These are phyloP conservation scores for Melangyna quadrimaculata DNA, from an alignment of 2,888 invertebrate species.

Conservation along the genomic window DNA sequence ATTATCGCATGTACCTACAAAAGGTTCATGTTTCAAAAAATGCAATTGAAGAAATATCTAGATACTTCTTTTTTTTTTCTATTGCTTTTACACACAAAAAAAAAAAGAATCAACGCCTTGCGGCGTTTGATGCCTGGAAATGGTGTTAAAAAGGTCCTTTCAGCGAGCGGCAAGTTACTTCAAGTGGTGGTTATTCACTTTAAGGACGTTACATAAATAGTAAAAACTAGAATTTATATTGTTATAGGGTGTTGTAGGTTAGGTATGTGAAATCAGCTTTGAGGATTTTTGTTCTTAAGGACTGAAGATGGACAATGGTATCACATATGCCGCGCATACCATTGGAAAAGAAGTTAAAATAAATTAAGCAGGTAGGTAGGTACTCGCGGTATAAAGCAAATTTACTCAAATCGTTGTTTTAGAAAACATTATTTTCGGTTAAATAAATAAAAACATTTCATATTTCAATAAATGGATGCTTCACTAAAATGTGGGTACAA, in stretches of 20 bases:
- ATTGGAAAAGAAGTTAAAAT: background rate
- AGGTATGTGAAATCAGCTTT: background rate
- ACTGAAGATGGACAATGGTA: background rate
- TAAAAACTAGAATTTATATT: background rate
- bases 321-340: conserved; percentile 42
- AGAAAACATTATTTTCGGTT: too few species aligned
- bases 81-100: too few species aligned
- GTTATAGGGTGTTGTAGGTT: background rate
- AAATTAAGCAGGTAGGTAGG: background rate
- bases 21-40: conserved; percentile 53
- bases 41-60: conserved; percentile 32
- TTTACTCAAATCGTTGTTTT: background rate
- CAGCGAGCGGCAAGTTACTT: conserved; percentile 22
- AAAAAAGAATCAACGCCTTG: conserved; percentile 57
- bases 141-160: conserved; percentile 57
- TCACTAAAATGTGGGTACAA: background rate
- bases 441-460: too few species aligned
- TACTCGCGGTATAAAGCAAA: too few species aligned
- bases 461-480: background rate
- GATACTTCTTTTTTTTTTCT: background rate
- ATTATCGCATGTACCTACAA: background rate
- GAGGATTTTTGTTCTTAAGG: background rate
- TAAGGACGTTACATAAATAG: conserved; percentile 45
- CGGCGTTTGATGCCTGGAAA: background rate
- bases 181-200: conserved; percentile 53